These are phyloP conservation scores for Acrocephalus scirpaceus DNA, from an alignment of 2,797 vertebrate genomes.

Conservation along the genomic window DNA sequence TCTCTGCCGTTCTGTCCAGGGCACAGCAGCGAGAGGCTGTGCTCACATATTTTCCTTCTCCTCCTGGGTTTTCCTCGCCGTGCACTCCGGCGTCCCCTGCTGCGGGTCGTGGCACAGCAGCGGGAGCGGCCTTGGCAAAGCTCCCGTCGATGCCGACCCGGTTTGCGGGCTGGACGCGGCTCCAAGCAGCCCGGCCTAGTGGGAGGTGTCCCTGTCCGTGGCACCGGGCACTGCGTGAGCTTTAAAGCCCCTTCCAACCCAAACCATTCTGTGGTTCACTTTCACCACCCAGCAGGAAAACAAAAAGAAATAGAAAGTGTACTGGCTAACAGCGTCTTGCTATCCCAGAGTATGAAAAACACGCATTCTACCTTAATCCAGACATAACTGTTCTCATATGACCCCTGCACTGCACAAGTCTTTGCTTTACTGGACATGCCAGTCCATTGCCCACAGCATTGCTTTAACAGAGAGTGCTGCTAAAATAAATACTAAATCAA, in stretches of 20 bases:
- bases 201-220: not conserved
- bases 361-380: not conserved
- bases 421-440: not conserved
- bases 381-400: not conserved
- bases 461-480: not conserved
- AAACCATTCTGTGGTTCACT: accelerated
- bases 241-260: not conserved
- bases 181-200: not conserved
- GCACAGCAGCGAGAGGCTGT: accelerated
- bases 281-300: not conserved
- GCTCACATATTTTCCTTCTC: accelerated
- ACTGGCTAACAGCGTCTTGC: not conserved
- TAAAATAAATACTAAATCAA: not conserved
- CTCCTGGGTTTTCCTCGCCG: accelerated
- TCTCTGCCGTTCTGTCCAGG: accelerated
- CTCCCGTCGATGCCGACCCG: accelerated
- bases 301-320: too few relatives aligned
- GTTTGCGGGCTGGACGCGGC: not conserved
- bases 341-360: not conserved
- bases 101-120: not conserved
- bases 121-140: not conserved
- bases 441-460: not conserved
- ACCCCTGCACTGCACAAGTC: not conserved
- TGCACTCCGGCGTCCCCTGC: accelerated
- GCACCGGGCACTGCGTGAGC: too few relatives aligned